Base-by-base conservation (phyloP, 2,113 vertebrate genomes). In the Ceratotherium simum region DNA sequence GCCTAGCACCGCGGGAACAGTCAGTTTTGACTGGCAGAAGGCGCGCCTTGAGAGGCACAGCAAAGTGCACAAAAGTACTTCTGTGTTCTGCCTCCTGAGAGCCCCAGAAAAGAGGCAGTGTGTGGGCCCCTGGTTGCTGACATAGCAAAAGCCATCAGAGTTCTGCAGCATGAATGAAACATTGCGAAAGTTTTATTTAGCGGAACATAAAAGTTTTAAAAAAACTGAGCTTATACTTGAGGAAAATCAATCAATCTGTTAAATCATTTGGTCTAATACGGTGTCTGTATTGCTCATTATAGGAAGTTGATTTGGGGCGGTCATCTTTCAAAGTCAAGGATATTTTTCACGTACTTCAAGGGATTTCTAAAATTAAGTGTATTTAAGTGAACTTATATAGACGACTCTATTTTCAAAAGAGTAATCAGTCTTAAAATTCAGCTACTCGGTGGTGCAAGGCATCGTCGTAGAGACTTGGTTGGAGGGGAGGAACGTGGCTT, bases 11-110 rank as follows among this genome's bases (percentile, higher is more conserved):
- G 78, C 6, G 5, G 18, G 60, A 96, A 72, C 3, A 6, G 87
- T 81, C 85, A n/a, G 39, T 90, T 97, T 98, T 98, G 96, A 92
- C 17, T 95, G 92, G 93, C 97, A 97, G 94, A 96, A 91, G 79
- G 73, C 65, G 21, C 27, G 48, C 76, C 56, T 64, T 31, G 70
- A 60, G 67, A 81, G 54, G 94, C 65, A 73, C 80, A 51, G 75
- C 4, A 33, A 87, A 89, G 36, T 70, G 82, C 72, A 97, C 95
- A 96, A 72, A 90, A 70, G 75, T 75, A 21, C 36, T 42, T n/a
- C 96, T 96, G 93, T 95, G 70, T 90, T 90, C 39, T 0, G 6
- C 11, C 46, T 70, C 62, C 69, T 29, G 56, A 75, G 29, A 86
- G 39, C 36, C 78, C 8, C 82, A 96, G 81, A 75, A 85, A 95